These are phyloP conservation scores for Drosophila fuyamai DNA, from an alignment of 1,140 invertebrate genomes.

Conservation along the genomic window DNA sequence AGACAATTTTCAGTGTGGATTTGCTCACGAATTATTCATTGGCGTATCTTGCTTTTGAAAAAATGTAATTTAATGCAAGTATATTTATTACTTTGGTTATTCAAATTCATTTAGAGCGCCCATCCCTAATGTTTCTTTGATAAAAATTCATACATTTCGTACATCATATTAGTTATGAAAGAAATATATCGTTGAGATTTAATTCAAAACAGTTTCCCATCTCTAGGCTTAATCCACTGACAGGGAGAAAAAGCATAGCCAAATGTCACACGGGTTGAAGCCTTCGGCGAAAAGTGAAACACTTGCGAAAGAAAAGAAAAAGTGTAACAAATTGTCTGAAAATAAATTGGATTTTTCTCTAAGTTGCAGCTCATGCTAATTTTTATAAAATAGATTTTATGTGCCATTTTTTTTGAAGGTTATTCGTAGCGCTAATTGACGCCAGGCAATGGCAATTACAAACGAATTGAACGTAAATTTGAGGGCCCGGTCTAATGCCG, in stretches of 20 bases:
- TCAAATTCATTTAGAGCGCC: too few relatives aligned
- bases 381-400: slow-evolving; percentile 16
- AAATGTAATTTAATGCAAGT: too few relatives aligned
- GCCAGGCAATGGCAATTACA: slow-evolving; percentile 35
- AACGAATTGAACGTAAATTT: slow-evolving; percentile 33
- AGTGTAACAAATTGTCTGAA: slow-evolving; percentile 49
- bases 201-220: neutral
- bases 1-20: neutral
- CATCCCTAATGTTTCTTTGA: too few relatives aligned
- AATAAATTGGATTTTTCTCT: slow-evolving; percentile 27
- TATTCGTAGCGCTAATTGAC: slow-evolving; percentile 39
- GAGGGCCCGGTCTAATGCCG: slow-evolving; percentile 39
- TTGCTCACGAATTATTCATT: too few relatives aligned
- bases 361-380: slow-evolving; percentile 35
- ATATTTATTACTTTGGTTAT: too few relatives aligned
- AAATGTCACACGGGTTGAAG: slow-evolving; percentile 38
- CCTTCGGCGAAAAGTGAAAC: slow-evolving; percentile 28
- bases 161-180: too few relatives aligned
- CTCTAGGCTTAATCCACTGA: slow-evolving; percentile 3
- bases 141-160: too few relatives aligned
- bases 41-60: too few relatives aligned
- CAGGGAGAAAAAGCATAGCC: slow-evolving; percentile 1
- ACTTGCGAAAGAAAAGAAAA: slow-evolving; percentile 35
- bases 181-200: too few relatives aligned
- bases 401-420: slow-evolving; percentile 24